Percentiles rank a stretch among this genome's conserved stretches.
Evolutionary conservation across 2,797 vertebrate genomes (phyloP).

Genomic region (Coregonus suidteri): DNA sequence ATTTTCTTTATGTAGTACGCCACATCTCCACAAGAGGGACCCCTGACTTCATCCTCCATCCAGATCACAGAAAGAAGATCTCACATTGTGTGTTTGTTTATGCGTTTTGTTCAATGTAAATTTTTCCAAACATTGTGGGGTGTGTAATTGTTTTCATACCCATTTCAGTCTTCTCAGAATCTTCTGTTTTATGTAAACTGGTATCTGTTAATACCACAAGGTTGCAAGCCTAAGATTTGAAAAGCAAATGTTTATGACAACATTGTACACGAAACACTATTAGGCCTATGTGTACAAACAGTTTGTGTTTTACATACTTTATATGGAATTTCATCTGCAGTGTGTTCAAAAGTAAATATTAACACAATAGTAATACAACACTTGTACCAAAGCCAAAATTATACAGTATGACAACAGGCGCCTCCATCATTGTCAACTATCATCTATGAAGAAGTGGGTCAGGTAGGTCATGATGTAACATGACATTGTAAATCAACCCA

Average conservation of each 20-base stretch:
- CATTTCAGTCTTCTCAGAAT: conserved; percentile 33
- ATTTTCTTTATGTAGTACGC: background rate
- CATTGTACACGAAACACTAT: background rate
- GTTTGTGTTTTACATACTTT: background rate
- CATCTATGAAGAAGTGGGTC: conserved; percentile 24
- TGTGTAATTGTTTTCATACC: conserved; percentile 44
- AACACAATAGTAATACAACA: background rate
- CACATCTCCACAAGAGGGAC: conserved; percentile 50
- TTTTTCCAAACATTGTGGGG: background rate
- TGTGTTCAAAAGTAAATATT: background rate
- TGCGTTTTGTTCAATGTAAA: background rate
- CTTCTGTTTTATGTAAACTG: conserved; percentile 56
- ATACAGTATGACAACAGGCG: too few species aligned
- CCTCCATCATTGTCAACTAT: background rate
- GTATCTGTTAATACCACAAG: conserved; percentile 82
- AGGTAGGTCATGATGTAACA: conserved; percentile 35
- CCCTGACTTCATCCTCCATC: background rate
- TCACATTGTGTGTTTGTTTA: too few species aligned
- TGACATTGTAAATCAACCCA: background rate
- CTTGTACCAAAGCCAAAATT: background rate
- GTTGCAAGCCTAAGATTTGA: conserved; percentile 72
- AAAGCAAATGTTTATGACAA: conserved; percentile 2
- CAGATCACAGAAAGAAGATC: background rate
- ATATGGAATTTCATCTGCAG: background rate
- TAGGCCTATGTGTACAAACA: background rate